Percentiles rank a stretch among this genome's conserved stretches.
Evolutionary conservation across 2,888 invertebrate species (phyloP).

Genomic region (Desoria tigrina): DNA sequence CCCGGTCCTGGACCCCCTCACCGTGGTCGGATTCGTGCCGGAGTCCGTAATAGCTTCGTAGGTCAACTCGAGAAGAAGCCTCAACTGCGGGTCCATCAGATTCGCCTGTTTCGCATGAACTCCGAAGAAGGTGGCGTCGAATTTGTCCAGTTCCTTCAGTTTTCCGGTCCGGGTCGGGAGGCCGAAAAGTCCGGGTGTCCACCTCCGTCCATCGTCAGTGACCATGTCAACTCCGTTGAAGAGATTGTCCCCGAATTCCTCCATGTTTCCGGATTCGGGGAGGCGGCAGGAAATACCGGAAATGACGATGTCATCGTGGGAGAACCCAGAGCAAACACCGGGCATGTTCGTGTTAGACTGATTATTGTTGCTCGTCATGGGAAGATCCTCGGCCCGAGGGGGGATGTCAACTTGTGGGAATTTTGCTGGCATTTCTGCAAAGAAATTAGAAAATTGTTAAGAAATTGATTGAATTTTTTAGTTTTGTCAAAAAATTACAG

Average conservation of each 20-base stretch:
- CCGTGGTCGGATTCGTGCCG: slow-evolving; percentile 74
- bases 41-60: slow-evolving; percentile 91
- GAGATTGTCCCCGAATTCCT: slow-evolving; percentile 88
- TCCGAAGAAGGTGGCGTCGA: slow-evolving; percentile 87
- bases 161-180: slow-evolving; percentile 79
- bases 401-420: slow-evolving; percentile 62
- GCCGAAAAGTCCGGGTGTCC: slow-evolving; percentile 56
- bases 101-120: slow-evolving; percentile 89
- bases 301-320: slow-evolving; percentile 74
- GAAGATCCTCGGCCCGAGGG: slow-evolving; percentile 51
- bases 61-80: slow-evolving; percentile 86
- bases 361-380: slow-evolving; percentile 34
- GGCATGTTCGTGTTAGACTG: slow-evolving; percentile 52
- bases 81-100: slow-evolving; percentile 88
- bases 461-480: too few species aligned
- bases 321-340: slow-evolving; percentile 55
- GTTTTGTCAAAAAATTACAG: too few species aligned
- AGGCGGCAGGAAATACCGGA: slow-evolving; percentile 76
- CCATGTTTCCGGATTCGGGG: slow-evolving; percentile 86
- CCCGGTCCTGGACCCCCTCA: slow-evolving; percentile 72
- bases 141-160: slow-evolving; percentile 74
- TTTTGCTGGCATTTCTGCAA: slow-evolving; percentile 67
- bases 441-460: too few species aligned
- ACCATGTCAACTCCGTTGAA: slow-evolving; percentile 66
- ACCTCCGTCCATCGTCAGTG: slow-evolving; percentile 52